A percentile compares a stretch with the other conserved stretches of the same genome.
These are phyloP conservation scores for Ctena decussata DNA, from an alignment of 2,888 invertebrate species.

Conservation along the genomic window DNA sequence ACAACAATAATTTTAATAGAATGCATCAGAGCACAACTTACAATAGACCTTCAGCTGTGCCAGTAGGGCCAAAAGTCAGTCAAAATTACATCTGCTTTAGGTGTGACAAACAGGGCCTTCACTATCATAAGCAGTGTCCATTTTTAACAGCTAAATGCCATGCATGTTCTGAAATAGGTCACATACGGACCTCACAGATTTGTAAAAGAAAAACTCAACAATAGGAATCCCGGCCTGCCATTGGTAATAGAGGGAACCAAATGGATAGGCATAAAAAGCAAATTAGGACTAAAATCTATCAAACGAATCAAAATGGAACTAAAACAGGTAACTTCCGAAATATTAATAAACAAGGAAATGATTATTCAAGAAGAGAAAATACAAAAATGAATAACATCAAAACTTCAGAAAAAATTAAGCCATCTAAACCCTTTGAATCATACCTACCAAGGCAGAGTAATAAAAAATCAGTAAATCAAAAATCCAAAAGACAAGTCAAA, in stretches of 20 bases:
- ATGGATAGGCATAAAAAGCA: neutral
- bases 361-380: neutral
- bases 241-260: conserved; percentile 37
- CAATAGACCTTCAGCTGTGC: too few species aligned
- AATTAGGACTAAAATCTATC: neutral
- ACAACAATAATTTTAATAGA: too few species aligned
- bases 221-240: conserved; percentile 30
- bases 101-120: neutral
- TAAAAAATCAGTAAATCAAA: too few species aligned
- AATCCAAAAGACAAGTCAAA: too few species aligned
- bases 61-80: neutral
- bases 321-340: neutral
- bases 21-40: too few species aligned
- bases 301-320: neutral
- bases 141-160: neutral
- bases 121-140: neutral
- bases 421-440: too few species aligned
- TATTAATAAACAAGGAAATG: neutral
- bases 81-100: neutral
- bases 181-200: neutral
- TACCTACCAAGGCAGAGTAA: too few species aligned
- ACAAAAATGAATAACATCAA: too few species aligned
- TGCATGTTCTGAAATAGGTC: conserved; percentile 4
- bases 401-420: too few species aligned
- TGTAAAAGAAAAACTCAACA: neutral